A percentile compares a stretch with the other conserved stretches of the same genome.
These are phyloP conservation scores for Psittacara wagleri DNA, from an alignment of 2,113 vertebrate genomes.

Conservation along the genomic window DNA sequence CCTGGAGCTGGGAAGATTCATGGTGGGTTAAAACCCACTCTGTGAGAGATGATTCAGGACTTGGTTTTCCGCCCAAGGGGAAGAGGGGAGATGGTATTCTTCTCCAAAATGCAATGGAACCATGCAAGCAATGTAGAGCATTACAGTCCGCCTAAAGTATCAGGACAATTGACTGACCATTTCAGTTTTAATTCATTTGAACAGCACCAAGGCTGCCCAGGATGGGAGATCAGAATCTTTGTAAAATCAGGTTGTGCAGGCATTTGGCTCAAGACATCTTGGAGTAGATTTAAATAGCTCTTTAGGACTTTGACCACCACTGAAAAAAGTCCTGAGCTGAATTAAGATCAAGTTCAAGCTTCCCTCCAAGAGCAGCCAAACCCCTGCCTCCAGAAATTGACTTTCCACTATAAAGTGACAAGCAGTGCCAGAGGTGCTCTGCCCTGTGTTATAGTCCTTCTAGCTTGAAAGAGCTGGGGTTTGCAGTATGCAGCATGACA, in stretches of 20 bases:
- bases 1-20: not conserved
- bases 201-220: not conserved
- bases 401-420: not conserved
- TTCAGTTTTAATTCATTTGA: not conserved
- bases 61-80: not conserved
- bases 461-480: not conserved
- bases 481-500: not conserved
- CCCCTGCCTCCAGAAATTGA: not conserved
- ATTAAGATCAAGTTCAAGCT: not conserved
- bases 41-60: not conserved
- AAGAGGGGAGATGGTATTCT: not conserved
- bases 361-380: not conserved
- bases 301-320: not conserved
- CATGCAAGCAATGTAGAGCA: not conserved
- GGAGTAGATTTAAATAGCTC: not conserved
- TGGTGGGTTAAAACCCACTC: not conserved
- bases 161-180: not conserved
- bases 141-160: rapidly evolving
- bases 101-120: not conserved
- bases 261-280: not conserved
- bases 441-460: not conserved
- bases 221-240: conserved; percentile 22
- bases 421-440: not conserved
- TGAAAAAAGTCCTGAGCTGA: not conserved
- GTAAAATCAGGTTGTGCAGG: not conserved